Evolutionary conservation across 1,140 invertebrate genomes (phyloP), one percentile per base, ranked within the genome.

Genomic region (Orchesella cincta): DNA sequence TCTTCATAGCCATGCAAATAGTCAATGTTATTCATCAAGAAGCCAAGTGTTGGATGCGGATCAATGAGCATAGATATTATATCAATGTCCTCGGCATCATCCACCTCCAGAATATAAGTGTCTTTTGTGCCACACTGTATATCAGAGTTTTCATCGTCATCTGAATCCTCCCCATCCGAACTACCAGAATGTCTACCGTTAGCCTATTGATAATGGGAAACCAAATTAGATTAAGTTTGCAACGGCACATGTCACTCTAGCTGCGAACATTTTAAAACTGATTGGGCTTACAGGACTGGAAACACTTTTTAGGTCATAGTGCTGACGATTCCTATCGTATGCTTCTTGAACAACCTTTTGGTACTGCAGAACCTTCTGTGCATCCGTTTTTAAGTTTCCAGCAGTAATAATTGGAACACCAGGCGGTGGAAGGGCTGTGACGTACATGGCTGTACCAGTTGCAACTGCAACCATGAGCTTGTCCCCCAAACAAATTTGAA

Each of bases 401-500:
- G 89, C 88, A 1, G 90, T 88, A 62, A 92, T 88, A 84, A 89
- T 88, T 35, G 81, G 81, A 64, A 80, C 76, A 1, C 33, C 31
- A n/a, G 81, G 79, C 18, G 76, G 64, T 29, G 78, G 80, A 18
- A 83, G 74, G 8, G 73, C 76, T 0, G 89, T 87, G 0, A 96
- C 84, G 82, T 90, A 93, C 1, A 93, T 87, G 18, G 92, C 95
- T 0, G 95, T 97, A 1, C 94, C 95, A 36, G 93, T 94, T 16
- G 94, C 95, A 79, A 96, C 89, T 1, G 93, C 93, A 79, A 96
- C 90, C 29, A 98, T 89, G 83, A 95, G 88, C 51, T 91, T 91
- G 83, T 97, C 95, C 1, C 96, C 95, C 70, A 98, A 90, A 0
- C 93, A 91, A 31, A 98, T 90, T 84, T 96, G 93, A 1, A 93